phyloP scores from a whole-genome alignment of 2,113 vertebrate genomes.

The Aegithalos caudatus region DNA sequence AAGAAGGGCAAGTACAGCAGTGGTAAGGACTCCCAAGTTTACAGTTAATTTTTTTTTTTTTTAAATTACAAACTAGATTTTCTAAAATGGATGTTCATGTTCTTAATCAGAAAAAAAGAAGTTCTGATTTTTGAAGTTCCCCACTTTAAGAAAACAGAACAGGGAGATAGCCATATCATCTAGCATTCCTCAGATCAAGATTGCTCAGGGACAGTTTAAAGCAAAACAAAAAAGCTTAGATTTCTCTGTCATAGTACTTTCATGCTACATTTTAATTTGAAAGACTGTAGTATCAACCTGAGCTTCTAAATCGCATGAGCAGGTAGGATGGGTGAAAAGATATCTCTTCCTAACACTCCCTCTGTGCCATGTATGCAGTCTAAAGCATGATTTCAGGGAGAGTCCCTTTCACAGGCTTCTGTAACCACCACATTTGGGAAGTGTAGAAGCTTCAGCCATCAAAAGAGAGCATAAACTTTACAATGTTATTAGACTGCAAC shows the following conservation, averaged over 20 bases:
- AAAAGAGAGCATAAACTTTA: not conserved
- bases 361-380: not conserved
- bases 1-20: not conserved
- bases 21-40: not conserved
- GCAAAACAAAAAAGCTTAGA: not conserved
- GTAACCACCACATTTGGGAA: not conserved
- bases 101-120: not conserved
- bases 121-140: not conserved
- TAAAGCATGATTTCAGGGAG: not conserved
- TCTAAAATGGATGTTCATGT: not conserved
- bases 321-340: not conserved
- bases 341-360: not conserved
- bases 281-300: not conserved
- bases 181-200: not conserved
- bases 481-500: not conserved
- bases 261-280: not conserved
- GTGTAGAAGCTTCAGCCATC: not conserved
- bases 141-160: not conserved
- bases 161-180: not conserved
- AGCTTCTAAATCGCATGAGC: not conserved
- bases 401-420: not conserved
- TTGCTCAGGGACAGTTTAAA: not conserved
- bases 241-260: not conserved
- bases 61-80: not conserved
- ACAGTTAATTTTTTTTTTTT: fast-evolving